These are phyloP conservation scores for Tuberolachnus salignus DNA, from an alignment of 2,888 invertebrate species.

Conservation along the genomic window DNA sequence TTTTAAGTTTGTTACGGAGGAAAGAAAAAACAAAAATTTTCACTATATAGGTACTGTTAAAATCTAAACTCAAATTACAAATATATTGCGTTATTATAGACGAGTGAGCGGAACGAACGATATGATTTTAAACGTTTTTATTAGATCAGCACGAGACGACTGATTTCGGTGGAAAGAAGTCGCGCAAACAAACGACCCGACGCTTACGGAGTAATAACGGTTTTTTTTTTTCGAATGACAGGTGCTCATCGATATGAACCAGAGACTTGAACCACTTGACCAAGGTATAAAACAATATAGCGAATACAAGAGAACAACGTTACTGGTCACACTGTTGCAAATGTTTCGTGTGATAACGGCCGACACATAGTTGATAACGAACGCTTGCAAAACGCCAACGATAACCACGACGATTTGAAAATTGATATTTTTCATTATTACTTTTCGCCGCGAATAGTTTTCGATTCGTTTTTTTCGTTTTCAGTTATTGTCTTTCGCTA, in stretches of 20 bases:
- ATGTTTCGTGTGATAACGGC: not conserved
- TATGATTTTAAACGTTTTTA: not conserved
- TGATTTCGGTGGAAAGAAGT: constrained; percentile 12
- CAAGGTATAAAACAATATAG: not conserved
- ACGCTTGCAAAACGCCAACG: no score
- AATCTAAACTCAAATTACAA: no score
- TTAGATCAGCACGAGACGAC: not conserved
- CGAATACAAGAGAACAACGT: not conserved
- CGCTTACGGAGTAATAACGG: constrained; percentile 17
- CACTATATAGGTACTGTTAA: no score
- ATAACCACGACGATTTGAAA: no score
- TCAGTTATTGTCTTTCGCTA: no score
- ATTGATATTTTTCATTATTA: no score
- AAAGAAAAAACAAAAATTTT: no score
- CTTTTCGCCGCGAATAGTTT: not conserved
- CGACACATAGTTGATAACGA: not conserved
- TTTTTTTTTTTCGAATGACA: constrained; percentile 49
- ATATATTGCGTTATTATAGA: no score
- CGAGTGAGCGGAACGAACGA: no score
- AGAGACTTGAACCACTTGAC: not conserved
- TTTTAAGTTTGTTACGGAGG: no score
- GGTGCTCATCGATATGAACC: constrained; percentile 20
- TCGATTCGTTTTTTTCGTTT: no score
- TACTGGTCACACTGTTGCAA: not conserved
- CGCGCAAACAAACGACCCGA: constrained; percentile 15